Evolutionary conservation across 2,797 vertebrate genomes (phyloP).

Genomic region (Poeciliopsis paucimaculata): DNA sequence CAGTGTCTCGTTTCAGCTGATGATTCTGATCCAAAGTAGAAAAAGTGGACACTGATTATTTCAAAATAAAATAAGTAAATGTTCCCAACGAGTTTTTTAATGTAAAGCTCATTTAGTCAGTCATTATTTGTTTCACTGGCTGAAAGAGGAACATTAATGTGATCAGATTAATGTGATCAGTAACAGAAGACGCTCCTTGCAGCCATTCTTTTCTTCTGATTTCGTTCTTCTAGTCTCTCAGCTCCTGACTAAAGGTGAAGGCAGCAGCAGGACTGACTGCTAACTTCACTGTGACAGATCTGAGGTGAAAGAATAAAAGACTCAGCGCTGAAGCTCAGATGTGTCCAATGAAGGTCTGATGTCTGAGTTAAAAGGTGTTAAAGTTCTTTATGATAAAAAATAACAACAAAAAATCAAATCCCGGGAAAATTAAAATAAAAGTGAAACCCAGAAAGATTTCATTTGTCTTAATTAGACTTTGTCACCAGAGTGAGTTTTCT

Average conservation of each 20-base stretch:
- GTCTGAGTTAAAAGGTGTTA: not conserved
- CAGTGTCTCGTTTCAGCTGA: not conserved
- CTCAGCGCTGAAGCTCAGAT: not conserved
- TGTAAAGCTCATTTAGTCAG: no score
- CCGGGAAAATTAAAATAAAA: not conserved
- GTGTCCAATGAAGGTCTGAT: not conserved
- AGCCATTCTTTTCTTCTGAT: not conserved
- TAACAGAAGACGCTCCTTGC: not conserved
- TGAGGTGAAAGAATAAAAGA: not conserved
- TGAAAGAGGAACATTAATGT: not conserved
- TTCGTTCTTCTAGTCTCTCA: not conserved
- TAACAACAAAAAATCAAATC: not conserved
- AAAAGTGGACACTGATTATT: no score
- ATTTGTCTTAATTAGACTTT: not conserved
- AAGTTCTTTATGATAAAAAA: not conserved
- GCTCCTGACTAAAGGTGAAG: not conserved
- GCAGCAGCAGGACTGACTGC: not conserved
- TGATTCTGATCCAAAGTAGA: not conserved
- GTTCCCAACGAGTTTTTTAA: not conserved
- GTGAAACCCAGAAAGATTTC: not conserved
- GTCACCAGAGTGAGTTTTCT: not conserved
- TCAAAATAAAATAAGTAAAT: no score
- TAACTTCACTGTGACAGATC: slow-evolving; percentile 1
- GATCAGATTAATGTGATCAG: not conserved
- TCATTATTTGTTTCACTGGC: not conserved